These are phyloP conservation scores for Zoroaster sp. DNA, from an alignment of 53 echinoderm and acorn worm genomes.

Conservation along the genomic window DNA sequence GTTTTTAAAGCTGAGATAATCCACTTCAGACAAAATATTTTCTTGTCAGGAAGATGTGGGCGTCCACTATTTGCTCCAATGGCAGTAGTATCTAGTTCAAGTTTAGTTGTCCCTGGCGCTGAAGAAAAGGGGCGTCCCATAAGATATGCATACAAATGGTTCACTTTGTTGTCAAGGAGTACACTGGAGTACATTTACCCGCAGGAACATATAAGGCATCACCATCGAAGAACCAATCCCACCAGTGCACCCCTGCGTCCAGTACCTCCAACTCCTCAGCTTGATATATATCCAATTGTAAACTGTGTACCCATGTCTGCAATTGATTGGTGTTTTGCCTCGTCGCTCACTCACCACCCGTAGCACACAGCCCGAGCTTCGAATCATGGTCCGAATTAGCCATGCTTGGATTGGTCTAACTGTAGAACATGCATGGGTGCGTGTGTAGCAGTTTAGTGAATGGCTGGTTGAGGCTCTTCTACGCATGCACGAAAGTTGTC, in stretches of 20 bases:
- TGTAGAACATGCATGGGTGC: not conserved
- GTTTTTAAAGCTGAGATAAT: conserved; percentile 11
- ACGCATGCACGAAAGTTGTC: not conserved
- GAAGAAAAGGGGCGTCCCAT: not conserved
- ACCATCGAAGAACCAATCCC: not conserved
- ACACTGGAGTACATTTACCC: not conserved
- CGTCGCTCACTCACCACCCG: not conserved
- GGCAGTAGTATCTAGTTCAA: too few species aligned
- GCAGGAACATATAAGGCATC: not conserved
- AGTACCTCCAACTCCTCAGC: not conserved
- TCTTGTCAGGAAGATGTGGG: not conserved
- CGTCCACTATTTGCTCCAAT: not conserved
- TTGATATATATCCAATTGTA: not conserved
- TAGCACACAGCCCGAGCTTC: not conserved
- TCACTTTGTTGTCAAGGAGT: not conserved
- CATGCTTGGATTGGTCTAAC: not conserved
- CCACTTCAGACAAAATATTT: not conserved
- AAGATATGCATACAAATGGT: not conserved
- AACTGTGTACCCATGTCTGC: conserved; percentile 38
- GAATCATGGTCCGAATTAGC: not conserved
- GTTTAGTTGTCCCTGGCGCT: not conserved
- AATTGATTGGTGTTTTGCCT: conserved; percentile 34
- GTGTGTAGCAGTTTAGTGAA: not conserved
- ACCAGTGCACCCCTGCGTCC: not conserved
- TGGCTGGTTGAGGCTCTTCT: not conserved